Evolutionary conservation across 2,113 vertebrate species (phyloP).

Genomic region (Vulpes ferrilata): DNA sequence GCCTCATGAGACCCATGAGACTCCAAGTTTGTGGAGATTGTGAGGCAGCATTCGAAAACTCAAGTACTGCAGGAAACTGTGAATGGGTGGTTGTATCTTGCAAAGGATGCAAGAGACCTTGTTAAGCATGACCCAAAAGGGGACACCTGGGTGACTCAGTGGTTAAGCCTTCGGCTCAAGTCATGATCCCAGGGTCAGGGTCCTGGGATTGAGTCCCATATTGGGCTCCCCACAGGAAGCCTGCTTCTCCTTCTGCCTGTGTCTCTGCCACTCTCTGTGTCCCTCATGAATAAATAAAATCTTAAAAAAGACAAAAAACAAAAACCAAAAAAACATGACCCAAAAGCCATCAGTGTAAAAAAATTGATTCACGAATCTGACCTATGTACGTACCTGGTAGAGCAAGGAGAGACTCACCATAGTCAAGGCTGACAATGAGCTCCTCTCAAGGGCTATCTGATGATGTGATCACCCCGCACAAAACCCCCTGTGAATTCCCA

Average conservation of each 20-base stretch:
- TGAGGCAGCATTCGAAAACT: neutral
- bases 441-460: neutral
- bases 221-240: no score
- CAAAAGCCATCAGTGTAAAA: neutral
- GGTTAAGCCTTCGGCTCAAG: no score
- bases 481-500: neutral
- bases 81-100: neutral
- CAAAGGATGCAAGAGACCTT: neutral
- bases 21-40: neutral
- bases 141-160: no score
- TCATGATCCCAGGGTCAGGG: no score
- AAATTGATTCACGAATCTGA: neutral
- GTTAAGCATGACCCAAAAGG: neutral
- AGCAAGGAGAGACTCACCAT: neutral
- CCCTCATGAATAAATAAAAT: no score
- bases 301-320: no score
- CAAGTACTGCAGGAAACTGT: neutral
- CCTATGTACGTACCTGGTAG: accelerated
- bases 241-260: no score
- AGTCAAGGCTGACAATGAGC: neutral
- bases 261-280: no score
- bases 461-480: neutral
- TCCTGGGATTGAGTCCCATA: no score
- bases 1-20: neutral
- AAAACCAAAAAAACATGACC: neutral